Conservation (phyloP, 2,113 vertebrate species). For the Probosciger aterrimus region DNA sequence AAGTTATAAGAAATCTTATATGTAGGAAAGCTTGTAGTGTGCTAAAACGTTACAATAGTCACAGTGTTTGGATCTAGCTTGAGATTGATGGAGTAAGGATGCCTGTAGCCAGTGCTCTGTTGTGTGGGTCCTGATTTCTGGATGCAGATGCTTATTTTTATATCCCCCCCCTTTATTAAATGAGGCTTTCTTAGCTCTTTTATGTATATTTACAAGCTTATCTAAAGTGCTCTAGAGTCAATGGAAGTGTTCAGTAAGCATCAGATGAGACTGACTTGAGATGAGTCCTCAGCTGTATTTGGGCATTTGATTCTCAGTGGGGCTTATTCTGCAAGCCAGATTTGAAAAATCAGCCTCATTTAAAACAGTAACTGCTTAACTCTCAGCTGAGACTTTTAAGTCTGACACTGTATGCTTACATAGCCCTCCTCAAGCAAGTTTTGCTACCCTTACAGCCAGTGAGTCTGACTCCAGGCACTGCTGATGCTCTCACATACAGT, state of each 20-base stretch:
- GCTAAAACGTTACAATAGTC: background rate
- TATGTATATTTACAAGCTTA: background rate
- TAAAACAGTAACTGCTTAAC: background rate
- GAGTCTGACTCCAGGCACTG: background rate
- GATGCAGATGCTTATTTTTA: background rate
- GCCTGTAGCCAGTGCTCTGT: background rate
- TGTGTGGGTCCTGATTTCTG: background rate
- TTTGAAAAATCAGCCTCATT: background rate
- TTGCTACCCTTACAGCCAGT: background rate
- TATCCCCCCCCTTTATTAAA: background rate
- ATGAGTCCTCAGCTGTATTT: background rate
- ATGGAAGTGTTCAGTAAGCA: background rate
- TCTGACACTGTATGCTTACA: background rate
- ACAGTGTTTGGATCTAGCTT: background rate
- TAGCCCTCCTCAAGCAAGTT: background rate
- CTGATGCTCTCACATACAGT: fast-evolving
- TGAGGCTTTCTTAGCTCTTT: background rate
- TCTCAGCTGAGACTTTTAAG: background rate
- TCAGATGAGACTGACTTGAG: background rate
- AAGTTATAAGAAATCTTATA: background rate
- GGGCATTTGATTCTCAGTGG: background rate
- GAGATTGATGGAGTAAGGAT: background rate
- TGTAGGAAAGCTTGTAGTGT: background rate
- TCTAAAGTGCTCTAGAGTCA: background rate
- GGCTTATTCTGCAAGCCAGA: background rate